A percentile compares a stretch with the other conserved stretches of the same genome.
Evolutionary conservation across 2,113 vertebrate species (phyloP).

Genomic region (Neopipo cinnamomea): DNA sequence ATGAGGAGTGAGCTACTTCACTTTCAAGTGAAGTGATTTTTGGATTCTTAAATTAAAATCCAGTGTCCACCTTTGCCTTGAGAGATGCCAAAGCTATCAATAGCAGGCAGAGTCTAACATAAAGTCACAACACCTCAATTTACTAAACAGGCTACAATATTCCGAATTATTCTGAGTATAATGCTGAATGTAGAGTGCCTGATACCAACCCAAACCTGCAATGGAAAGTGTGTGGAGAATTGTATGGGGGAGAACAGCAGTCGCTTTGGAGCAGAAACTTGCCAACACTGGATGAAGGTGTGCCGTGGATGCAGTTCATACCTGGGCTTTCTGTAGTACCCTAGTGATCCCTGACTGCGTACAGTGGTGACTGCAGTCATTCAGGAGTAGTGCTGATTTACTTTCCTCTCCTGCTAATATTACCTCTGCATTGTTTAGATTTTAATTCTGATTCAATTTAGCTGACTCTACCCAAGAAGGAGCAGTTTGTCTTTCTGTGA

Average conservation of each 20-base stretch:
- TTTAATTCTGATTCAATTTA: neutral
- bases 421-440: neutral
- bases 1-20: neutral
- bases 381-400: neutral
- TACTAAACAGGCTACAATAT: neutral
- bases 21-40: neutral
- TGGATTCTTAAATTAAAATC: neutral
- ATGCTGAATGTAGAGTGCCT: neutral
- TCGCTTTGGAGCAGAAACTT: neutral
- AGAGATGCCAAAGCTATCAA: neutral
- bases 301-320: rapidly evolving
- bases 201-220: neutral
- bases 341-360: neutral
- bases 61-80: neutral
- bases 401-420: neutral
- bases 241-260: neutral
- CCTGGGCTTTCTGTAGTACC: neutral
- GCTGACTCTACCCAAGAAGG: neutral
- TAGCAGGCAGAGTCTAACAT: neutral
- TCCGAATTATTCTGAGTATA: neutral
- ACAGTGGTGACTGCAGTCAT: neutral
- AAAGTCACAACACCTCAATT: neutral
- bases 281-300: rapidly evolving
- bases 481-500: neutral
- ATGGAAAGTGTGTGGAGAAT: neutral